Evolutionary conservation across 2,888 invertebrate genomes (phyloP).

Genomic region (Hoplodrina blanda): DNA sequence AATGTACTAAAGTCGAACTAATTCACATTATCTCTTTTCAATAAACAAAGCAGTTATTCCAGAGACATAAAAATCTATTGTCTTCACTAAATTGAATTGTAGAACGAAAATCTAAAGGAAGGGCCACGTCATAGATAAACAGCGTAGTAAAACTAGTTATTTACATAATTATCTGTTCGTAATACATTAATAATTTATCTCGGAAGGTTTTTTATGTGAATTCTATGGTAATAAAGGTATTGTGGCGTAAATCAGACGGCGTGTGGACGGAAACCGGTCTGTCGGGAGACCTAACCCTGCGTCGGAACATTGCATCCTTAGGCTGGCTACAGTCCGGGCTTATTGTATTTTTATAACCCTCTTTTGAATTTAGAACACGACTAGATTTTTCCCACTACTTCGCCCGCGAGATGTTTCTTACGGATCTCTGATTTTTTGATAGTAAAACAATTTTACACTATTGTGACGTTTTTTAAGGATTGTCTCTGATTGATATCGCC

Average conservation of each 20-base stretch:
- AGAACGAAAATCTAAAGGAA: conserved; percentile 4
- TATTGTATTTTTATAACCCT: conserved; percentile 25
- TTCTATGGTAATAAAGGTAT: conserved; percentile 39
- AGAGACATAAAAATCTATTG: conserved; percentile 12
- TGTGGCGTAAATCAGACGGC: conserved; percentile 39
- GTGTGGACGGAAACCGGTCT: conserved; percentile 49
- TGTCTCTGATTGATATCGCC: not conserved
- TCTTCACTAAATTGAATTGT: not conserved
- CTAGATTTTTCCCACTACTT: no score
- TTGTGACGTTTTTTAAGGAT: conserved; percentile 19
- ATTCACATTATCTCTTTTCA: conserved; percentile 22
- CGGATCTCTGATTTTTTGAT: no score
- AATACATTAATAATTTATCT: conserved; percentile 19
- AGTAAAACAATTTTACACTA: no score
- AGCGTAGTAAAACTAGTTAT: not conserved
- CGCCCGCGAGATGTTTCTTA: no score
- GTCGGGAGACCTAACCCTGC: conserved; percentile 29
- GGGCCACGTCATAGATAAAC: not conserved
- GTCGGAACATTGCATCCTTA: conserved; percentile 36
- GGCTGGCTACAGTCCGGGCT: conserved; percentile 17
- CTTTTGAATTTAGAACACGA: not conserved
- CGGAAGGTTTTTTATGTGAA: conserved; percentile 15
- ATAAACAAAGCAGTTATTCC: conserved; percentile 14
- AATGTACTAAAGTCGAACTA: conserved; percentile 15
- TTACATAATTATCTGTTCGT: conserved; percentile 14